Evolutionary conservation across 1,140 invertebrate genomes (phyloP), one percentile per base, ranked within the genome.

Genomic region (Drosophila equinoxialis): DNA sequence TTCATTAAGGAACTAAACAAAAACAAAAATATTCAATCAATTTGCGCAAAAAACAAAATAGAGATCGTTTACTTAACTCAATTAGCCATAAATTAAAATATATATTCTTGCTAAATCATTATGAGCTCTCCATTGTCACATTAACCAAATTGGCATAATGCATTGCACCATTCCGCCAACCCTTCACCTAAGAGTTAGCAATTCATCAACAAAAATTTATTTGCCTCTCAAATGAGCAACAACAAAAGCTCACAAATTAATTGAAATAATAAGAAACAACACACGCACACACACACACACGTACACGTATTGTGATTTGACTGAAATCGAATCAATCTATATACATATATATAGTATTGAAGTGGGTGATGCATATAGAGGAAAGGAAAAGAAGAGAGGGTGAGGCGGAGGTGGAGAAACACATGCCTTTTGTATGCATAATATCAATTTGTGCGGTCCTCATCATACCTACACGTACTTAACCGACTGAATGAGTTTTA

Each of bases 391-490:
- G 45, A 20, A 20, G 45, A 20, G 14, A 45, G n/a, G 42, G n/a
- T 13, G n/a, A 42, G 41, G 13, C 0, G 14, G 42, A 17, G 14
- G 35, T 10, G 8, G 17, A 48, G 45, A 48, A 48, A 48, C 45
- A 48, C 45, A 51, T 51, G 45, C 58, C 77, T 68, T 69, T 78
- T 69, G 65, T 89, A 79, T 87, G 81, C 77, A 87, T 80, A 76
- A 80, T 84, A 87, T 81, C 84, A 87, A 89, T 89, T 89, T 87
- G 85, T 87, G 83, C 65, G 83, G 84, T 89, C 85, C 81, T 78
- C 78, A 55, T 41, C 76, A 87, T 87, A 89, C 85, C 84, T 89
- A 87, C 84, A 87, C 84, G 84, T 87, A 86, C 66, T 63, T 17
- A 66, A 63, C 64, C 60, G 42, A 68, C 48, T 76, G 54, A 39